phyloP scores from a whole-genome alignment of 2,113 vertebrate genomes.

The Equus przewalskii region DNA sequence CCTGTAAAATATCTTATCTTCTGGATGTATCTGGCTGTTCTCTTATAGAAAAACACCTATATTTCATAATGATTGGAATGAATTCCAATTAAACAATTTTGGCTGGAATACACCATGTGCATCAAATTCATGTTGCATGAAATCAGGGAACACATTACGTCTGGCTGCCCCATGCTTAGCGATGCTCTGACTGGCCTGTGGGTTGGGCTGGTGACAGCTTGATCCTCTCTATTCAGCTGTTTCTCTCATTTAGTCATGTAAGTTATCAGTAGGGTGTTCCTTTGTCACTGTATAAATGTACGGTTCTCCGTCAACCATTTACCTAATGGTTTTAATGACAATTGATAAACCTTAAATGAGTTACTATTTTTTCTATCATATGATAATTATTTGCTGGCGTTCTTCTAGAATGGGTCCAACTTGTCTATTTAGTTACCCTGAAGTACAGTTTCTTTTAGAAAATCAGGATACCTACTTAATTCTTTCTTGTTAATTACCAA shows the following conservation, averaged over 20 bases:
- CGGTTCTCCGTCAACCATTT: background rate
- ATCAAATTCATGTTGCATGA: background rate
- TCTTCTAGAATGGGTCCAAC: background rate
- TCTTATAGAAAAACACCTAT: background rate
- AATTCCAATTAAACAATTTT: background rate
- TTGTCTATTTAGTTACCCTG: background rate
- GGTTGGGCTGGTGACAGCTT: background rate
- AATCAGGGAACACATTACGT: background rate
- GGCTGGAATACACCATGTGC: background rate
- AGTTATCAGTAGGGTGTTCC: background rate
- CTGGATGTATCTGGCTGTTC: background rate
- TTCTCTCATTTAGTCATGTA: background rate
- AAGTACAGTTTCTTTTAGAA: background rate
- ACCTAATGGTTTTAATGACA: slow-evolving; percentile 13
- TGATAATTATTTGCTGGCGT: background rate
- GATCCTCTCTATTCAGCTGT: background rate
- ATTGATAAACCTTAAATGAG: background rate
- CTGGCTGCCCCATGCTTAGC: background rate
- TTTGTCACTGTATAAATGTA: background rate
- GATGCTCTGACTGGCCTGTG: background rate
- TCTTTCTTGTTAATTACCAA: background rate
- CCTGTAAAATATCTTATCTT: background rate
- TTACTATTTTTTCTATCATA: background rate
- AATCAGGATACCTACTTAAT: slow-evolving; percentile 10
- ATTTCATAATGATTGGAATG: background rate